phyloP scores from a whole-genome alignment of 2,113 vertebrate species.

The Lepus americanus region DNA sequence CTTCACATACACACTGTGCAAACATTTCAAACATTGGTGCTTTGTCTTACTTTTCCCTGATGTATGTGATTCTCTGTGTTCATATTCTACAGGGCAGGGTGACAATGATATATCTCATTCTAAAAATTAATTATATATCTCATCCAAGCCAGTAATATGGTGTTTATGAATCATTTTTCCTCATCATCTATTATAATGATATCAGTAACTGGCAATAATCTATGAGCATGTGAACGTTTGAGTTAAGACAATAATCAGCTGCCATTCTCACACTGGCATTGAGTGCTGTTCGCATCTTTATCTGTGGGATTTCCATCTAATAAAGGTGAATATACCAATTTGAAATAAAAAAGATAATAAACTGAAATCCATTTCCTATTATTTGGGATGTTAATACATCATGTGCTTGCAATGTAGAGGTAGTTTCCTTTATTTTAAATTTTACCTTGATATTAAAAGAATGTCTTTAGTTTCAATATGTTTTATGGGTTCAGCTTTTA shows the following conservation, averaged over 20 bases:
- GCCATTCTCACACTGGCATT: conserved; percentile 76
- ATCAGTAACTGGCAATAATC: conserved; percentile 74
- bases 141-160: conserved; percentile 64
- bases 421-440: neutral
- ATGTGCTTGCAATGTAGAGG: neutral
- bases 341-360: conserved; percentile 52
- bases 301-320: conserved; percentile 67
- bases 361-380: conserved; percentile 56
- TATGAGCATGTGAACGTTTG: conserved; percentile 74
- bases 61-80: neutral
- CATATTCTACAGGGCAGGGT: conserved; percentile 13
- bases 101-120: conserved; percentile 61
- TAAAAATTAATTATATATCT: conserved; percentile 73
- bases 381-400: conserved; percentile 7
- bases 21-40: neutral
- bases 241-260: conserved; percentile 80
- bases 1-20: neutral
- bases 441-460: neutral
- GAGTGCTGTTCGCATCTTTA: conserved; percentile 72
- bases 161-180: conserved; percentile 70
- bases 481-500: neutral
- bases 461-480: conserved; percentile 1
- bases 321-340: conserved; percentile 69
- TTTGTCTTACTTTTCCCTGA: neutral
- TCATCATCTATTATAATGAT: conserved; percentile 76